A percentile compares a stretch with the other conserved stretches of the same genome.
phyloP scores from a whole-genome alignment of 2,113 vertebrate species.

The Smithornis capensis region DNA sequence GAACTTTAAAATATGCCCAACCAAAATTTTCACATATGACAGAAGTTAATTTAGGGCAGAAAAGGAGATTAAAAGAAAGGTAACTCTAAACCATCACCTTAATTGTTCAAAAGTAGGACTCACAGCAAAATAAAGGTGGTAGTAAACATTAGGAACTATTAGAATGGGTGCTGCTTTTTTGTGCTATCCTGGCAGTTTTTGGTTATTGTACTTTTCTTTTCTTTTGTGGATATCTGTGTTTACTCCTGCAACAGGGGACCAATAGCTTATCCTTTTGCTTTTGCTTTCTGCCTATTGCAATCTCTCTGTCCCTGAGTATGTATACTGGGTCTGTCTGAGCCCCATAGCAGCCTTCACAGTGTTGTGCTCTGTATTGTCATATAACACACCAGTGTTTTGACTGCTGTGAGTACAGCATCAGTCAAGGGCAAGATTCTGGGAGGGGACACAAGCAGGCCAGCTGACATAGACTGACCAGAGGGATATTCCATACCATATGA shows the following conservation, averaged over 20 bases:
- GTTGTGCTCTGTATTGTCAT: too few relatives aligned
- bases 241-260: background rate
- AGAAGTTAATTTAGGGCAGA: background rate
- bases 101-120: background rate
- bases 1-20: background rate
- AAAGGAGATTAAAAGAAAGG: background rate
- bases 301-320: background rate
- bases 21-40: background rate
- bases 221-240: background rate
- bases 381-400: too few relatives aligned
- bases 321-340: too few relatives aligned
- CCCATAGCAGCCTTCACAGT: too few relatives aligned
- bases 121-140: background rate
- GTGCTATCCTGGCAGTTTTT: background rate
- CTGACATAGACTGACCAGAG: too few relatives aligned
- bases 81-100: background rate
- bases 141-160: background rate
- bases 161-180: background rate
- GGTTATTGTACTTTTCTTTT: background rate
- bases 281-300: background rate
- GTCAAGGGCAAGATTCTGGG: too few relatives aligned
- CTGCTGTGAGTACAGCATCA: too few relatives aligned
- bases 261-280: background rate
- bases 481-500: too few relatives aligned
- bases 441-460: too few relatives aligned